Percentiles rank a stretch among this genome's conserved stretches.
Conservation (phyloP, 2,113 vertebrate genomes). For the Vulpes vulpes region DNA sequence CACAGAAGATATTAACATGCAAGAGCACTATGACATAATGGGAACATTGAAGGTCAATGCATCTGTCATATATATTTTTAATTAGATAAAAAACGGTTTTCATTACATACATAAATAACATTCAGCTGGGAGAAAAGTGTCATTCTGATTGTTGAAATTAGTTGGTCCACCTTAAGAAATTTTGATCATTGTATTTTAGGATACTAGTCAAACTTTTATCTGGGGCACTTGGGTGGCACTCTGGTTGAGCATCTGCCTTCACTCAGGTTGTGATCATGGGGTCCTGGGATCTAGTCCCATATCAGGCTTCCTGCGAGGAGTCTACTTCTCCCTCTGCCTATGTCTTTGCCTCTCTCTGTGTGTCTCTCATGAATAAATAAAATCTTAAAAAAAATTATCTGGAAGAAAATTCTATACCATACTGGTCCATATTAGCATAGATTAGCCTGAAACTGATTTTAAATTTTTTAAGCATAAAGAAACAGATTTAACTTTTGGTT, state of each 20-base stretch:
- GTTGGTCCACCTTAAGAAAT: background rate
- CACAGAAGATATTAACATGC: background rate
- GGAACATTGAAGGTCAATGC: background rate
- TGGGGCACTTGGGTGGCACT: no score
- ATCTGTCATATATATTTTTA: background rate
- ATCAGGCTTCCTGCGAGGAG: no score
- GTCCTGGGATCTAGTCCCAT: no score
- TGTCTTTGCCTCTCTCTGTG: no score
- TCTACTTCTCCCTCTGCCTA: no score
- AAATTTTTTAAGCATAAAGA: slow-evolving; percentile 10
- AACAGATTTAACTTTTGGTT: background rate
- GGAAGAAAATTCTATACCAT: background rate
- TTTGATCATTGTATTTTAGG: background rate
- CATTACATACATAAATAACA: background rate
- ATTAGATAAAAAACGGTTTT: background rate
- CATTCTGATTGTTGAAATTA: background rate
- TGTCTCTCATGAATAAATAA: no score
- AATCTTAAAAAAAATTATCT: background rate
- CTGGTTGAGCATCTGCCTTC: no score
- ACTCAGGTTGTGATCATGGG: no score
- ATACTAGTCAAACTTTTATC: background rate
- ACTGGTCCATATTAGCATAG: background rate
- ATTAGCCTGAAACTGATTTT: background rate
- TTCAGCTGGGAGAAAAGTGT: background rate
- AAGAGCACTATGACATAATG: background rate